phyloP scores from a whole-genome alignment of 2,113 vertebrate species.

The Pimephales promelas region DNA sequence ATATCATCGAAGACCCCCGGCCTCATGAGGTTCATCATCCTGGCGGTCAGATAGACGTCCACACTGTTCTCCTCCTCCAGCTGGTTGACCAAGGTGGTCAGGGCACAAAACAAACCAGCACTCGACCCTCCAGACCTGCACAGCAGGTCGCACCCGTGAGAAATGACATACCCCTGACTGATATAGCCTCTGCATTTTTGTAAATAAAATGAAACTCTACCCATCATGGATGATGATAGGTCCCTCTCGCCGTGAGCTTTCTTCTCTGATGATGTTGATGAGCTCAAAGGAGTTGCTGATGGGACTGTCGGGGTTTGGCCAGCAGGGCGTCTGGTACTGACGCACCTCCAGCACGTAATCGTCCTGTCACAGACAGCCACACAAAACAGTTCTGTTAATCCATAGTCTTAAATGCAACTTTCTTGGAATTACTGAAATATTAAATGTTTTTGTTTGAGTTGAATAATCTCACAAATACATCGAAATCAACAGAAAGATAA shows the following conservation, averaged over 20 bases:
- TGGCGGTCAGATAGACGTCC: conserved; percentile 91
- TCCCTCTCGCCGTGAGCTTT: conserved; percentile 80
- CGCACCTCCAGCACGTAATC: conserved; percentile 89
- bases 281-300: conserved; percentile 95
- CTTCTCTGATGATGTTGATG: conserved; percentile 85
- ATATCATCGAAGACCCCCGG: conserved; percentile 92
- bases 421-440: background rate
- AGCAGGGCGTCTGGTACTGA: conserved; percentile 87
- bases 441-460: background rate
- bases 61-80: conserved; percentile 88
- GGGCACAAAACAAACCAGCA: conserved; percentile 81
- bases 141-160: conserved; percentile 2
- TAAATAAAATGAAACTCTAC: conserved; percentile 72
- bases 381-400: background rate
- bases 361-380: conserved; percentile 70
- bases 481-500: background rate
- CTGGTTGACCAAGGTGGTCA: conserved; percentile 86
- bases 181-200: background rate
- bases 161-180: background rate
- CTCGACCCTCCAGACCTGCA: conserved; percentile 69
- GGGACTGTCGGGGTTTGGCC: conserved; percentile 95
- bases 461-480: background rate
- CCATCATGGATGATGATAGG: conserved; percentile 88
- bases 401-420: background rate
- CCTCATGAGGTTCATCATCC: conserved; percentile 95